Percentiles rank a stretch among this genome's conserved stretches.
Conservation (phyloP, 2,888 invertebrate species). For the Drosophila limbata region DNA sequence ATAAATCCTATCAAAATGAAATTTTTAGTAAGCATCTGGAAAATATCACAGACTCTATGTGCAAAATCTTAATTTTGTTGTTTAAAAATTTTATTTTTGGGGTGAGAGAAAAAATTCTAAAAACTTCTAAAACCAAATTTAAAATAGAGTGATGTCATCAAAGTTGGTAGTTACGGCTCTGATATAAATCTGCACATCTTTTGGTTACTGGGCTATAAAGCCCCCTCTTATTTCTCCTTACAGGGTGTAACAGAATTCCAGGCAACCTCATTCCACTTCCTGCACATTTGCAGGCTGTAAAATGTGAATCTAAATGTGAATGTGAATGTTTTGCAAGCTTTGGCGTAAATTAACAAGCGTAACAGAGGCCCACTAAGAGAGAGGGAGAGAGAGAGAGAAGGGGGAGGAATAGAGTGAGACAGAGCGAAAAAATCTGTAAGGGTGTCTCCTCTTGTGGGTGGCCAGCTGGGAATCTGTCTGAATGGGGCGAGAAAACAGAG, state of each 20-base stretch:
- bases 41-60: too few species aligned
- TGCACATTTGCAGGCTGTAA: slow-evolving; percentile 36
- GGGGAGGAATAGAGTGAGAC: slow-evolving; percentile 15
- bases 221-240: not conserved
- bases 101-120: too few species aligned
- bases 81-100: too few species aligned
- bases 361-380: slow-evolving; percentile 46
- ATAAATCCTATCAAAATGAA: too few species aligned
- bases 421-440: slow-evolving; percentile 58
- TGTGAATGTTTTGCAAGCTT: slow-evolving; percentile 59
- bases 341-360: slow-evolving; percentile 74
- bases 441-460: slow-evolving; percentile 69
- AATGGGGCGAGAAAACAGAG: not conserved
- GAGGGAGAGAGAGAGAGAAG: not conserved
- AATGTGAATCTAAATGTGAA: slow-evolving; percentile 23
- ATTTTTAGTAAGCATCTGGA: too few species aligned
- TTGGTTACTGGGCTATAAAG: not conserved
- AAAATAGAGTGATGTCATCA: too few species aligned
- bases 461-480: slow-evolving; percentile 41
- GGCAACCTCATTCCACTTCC: slow-evolving; percentile 31
- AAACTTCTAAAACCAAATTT: too few species aligned
- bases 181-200: too few species aligned
- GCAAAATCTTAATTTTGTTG: too few species aligned
- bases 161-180: too few species aligned
- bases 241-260: not conserved